A percentile compares a stretch with the other conserved stretches of the same genome.
These are phyloP conservation scores for rabbit (Oryctolagus cuniculus) DNA, from an alignment of 2,113 vertebrate species.

Conservation along the genomic window mOryCun1.1 NC_091440.1:104863001-104863500, in stretches of 20 bases:
- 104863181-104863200: background rate
- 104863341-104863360: too few species aligned
- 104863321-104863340: too few species aligned
- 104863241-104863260: background rate
- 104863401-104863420: too few species aligned
- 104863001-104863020: background rate
- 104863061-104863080: background rate
- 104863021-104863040: background rate
- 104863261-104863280: too few species aligned
- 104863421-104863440: too few species aligned
- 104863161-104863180: background rate
- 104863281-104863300: too few species aligned
- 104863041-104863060: background rate
- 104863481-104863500: too few species aligned
- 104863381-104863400: too few species aligned
- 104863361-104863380: too few species aligned
- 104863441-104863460: too few species aligned
- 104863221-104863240: background rate
- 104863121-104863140: background rate
- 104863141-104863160: background rate
- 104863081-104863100: background rate
- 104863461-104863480: too few species aligned
- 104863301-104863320: too few species aligned
- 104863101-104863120: background rate
- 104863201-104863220: background rate